Percentiles rank a stretch among this genome's conserved stretches.
Conservation (phyloP, 2,797 vertebrate species). For the Acanthiza pusilla region DNA sequence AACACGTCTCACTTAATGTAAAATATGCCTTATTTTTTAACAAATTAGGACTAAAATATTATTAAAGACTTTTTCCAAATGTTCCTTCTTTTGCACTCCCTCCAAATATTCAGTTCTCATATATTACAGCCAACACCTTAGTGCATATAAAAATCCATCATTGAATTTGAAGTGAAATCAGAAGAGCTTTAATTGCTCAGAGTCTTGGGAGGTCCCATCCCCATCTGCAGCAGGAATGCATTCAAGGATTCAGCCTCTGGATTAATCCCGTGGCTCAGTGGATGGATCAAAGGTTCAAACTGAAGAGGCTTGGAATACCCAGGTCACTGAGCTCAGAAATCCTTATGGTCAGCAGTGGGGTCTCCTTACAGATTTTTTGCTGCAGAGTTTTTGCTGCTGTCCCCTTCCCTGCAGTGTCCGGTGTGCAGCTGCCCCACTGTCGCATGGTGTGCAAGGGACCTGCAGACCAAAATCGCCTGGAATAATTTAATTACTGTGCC, state of each 20-base stretch:
- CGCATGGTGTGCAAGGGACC: neutral
- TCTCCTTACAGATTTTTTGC: neutral
- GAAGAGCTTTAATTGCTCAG: neutral
- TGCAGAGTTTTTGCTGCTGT: neutral
- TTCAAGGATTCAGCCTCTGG: neutral
- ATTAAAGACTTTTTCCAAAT: neutral
- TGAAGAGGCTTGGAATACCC: neutral
- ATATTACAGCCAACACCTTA: neutral
- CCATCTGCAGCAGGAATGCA: neutral
- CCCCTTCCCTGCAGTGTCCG: neutral
- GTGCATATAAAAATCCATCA: neutral
- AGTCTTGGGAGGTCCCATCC: neutral
- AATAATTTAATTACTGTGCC: neutral
- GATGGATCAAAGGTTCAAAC: neutral
- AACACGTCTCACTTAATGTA: neutral
- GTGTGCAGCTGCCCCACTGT: neutral
- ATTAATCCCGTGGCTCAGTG: neutral
- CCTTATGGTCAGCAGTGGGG: neutral
- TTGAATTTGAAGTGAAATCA: neutral
- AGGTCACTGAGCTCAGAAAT: neutral
- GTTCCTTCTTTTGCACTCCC: neutral
- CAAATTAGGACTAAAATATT: neutral
- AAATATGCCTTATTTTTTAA: neutral
- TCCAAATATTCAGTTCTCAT: neutral
- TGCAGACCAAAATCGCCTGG: neutral